Evolutionary conservation across 2,888 invertebrate species (phyloP).

Genomic region (Nomada lathburiana): DNA sequence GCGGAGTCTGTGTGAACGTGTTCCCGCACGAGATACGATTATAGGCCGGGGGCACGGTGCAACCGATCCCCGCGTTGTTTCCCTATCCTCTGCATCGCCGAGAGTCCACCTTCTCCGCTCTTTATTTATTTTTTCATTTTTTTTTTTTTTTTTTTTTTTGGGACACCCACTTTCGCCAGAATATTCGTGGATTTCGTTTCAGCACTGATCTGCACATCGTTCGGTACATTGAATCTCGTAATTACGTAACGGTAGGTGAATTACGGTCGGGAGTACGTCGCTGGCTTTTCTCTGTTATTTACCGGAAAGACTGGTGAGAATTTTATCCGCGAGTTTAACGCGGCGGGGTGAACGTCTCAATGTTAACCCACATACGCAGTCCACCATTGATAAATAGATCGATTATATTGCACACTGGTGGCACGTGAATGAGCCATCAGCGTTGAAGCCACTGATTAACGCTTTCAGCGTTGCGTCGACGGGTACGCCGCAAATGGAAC

Average conservation of each 20-base stretch:
- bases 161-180: too few species aligned
- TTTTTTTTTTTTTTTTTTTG: neutral
- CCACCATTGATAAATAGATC: neutral
- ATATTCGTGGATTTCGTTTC: neutral
- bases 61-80: neutral
- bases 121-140: too few species aligned
- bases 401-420: neutral
- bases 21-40: constrained; percentile 27
- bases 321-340: too few species aligned
- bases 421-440: neutral
- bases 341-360: too few species aligned
- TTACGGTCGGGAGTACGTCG: neutral
- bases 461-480: neutral
- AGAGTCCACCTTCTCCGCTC: neutral
- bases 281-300: neutral
- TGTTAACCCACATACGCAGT: too few species aligned
- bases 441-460: constrained; percentile 8
- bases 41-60: constrained; percentile 1
- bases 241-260: constrained; percentile 20
- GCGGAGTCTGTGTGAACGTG: constrained; percentile 14
- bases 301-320: too few species aligned
- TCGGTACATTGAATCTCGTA: neutral
- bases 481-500: constrained; percentile 8
- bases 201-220: neutral
- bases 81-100: neutral